Evolutionary conservation across 1,140 invertebrate genomes (phyloP), one percentile per base, ranked within the genome.

Genomic region (Helicorthomorpha holstii): DNA sequence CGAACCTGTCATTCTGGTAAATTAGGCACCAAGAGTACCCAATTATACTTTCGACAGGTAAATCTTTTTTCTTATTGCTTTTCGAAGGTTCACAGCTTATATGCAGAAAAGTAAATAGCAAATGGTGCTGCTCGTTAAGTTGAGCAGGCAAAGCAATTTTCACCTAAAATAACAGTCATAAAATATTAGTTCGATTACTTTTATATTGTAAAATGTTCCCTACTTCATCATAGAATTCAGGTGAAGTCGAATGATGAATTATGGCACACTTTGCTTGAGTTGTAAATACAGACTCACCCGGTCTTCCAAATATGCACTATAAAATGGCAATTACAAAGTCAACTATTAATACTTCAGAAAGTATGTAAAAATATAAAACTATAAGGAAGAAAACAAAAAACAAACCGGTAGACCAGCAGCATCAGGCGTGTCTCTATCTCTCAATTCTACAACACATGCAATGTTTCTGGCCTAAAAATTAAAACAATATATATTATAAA

Each of bases 21-120:
- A 94, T 70, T 1, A 88, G 84, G 45, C 86, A 60, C 90, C 91
- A 96, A 7, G 89, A 78, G 69, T 88, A 94, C 0, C 92, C 92
- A 50, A 95, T 83, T 56, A 85, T 79, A 51, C 77, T 83, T 64
- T 94, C 89, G 27, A 90, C 77, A 57, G 81, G 79, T 61, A 84
- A 84, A 64, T 90, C 88, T 49, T 80, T 79, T 56, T 82, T 75
- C 68, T 90, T 85, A 57, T 59, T 56, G 44, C 53, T 56, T 48
- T 64, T 61, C 43, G 61, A 54, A 55, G 60, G 48, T 25, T 61
- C 58, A 61, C 87, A 88, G 21, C 83, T 85, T 55, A 91, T 80
- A 62, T 93, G 88, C 62, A 83, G 80, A 66, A 93, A 92, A 2
- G 82, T 86, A 64, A 93, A 92, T 2, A 92, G 71, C 22, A 92